Percentiles rank a stretch among this genome's conserved stretches.
phyloP scores from a whole-genome alignment of 2,888 invertebrate species.

The Proisotoma minuta region DNA sequence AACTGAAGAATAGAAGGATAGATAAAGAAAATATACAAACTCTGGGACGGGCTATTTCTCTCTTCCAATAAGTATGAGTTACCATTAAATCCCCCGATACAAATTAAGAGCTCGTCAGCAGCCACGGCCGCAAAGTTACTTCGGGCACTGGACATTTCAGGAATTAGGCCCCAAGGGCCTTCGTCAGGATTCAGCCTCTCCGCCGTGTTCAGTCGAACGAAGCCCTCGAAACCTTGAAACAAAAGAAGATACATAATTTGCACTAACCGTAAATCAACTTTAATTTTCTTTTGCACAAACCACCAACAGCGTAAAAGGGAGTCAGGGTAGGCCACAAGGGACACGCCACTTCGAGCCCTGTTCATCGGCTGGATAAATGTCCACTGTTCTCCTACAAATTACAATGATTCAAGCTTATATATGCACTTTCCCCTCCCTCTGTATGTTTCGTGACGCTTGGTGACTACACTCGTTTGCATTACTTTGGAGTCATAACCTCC shows the following conservation, averaged over 20 bases:
- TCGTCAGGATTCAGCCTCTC: slow-evolving; percentile 52
- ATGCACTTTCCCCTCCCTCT: no score
- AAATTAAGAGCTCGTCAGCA: slow-evolving; percentile 71
- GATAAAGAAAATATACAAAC: no score
- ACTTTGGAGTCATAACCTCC: slow-evolving; percentile 67
- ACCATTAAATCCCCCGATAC: slow-evolving; percentile 67
- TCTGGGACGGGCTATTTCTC: no score
- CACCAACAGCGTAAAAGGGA: slow-evolving; percentile 72
- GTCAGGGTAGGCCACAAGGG: slow-evolving; percentile 63
- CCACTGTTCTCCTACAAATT: no score
- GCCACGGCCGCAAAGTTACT: slow-evolving; percentile 77
- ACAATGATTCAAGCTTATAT: no score
- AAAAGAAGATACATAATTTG: background rate
- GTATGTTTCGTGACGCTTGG: no score
- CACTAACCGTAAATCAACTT: background rate
- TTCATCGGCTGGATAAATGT: slow-evolving; percentile 65
- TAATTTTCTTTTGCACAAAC: background rate
- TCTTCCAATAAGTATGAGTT: no score
- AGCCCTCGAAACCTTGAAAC: slow-evolving; percentile 61
- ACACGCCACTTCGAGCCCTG: slow-evolving; percentile 70
- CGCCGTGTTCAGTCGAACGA: slow-evolving; percentile 64
- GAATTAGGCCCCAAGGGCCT: slow-evolving; percentile 61
- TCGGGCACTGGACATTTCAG: slow-evolving; percentile 69
- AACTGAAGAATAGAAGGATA: no score
- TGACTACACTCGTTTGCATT: no score